phyloP scores from a whole-genome alignment of 2,888 invertebrate species.

The Ophioninae sp. region DNA sequence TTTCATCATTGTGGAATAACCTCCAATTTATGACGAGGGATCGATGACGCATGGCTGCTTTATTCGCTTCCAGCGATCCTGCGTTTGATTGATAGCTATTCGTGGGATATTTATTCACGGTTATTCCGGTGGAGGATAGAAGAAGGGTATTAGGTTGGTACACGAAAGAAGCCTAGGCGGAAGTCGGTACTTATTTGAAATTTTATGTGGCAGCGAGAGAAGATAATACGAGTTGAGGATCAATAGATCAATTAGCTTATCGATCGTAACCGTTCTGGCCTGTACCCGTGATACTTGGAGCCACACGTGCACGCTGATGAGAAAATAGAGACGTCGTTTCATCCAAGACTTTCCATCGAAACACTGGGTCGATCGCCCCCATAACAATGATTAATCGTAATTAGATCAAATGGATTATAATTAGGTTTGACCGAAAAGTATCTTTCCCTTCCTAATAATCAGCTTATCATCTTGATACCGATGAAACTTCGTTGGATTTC shows the following conservation, averaged over 20 bases:
- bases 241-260: slow-evolving; percentile 66
- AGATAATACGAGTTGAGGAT: slow-evolving; percentile 52
- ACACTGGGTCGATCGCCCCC: background rate
- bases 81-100: slow-evolving; percentile 72
- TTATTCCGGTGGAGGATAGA: slow-evolving; percentile 37
- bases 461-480: too few relatives aligned
- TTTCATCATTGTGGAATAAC: slow-evolving; percentile 54
- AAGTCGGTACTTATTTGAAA: slow-evolving; percentile 62
- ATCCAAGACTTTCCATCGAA: background rate
- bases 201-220: slow-evolving; percentile 32
- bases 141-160: slow-evolving; percentile 32
- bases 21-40: slow-evolving; percentile 64
- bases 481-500: too few relatives aligned
- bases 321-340: slow-evolving; percentile 5
- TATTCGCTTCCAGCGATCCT: slow-evolving; percentile 44
- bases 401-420: background rate
- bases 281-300: background rate
- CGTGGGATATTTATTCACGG: slow-evolving; percentile 63
- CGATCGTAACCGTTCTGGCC: slow-evolving; percentile 46
- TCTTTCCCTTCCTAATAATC: too few relatives aligned
- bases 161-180: slow-evolving; percentile 45
- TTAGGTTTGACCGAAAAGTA: background rate
- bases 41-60: slow-evolving; percentile 26
- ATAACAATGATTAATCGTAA: background rate
- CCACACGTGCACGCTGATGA: background rate